Percentiles rank a stretch among this genome's conserved stretches.
These are phyloP conservation scores for Orthonevra nobilis DNA, from an alignment of 2,888 invertebrate genomes.

Conservation along the genomic window DNA sequence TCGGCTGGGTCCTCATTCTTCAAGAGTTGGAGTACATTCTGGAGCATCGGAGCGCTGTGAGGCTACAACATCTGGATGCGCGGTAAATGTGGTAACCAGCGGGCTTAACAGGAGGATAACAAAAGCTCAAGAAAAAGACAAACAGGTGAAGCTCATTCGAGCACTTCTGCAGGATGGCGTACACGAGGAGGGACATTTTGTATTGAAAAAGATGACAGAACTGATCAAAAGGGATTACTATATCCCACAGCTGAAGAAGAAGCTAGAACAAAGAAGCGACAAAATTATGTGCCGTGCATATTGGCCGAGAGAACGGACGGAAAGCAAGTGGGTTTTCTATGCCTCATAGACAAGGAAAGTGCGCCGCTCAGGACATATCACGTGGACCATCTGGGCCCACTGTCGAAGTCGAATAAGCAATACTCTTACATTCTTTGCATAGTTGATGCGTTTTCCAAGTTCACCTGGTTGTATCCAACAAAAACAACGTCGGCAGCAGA, in stretches of 20 bases:
- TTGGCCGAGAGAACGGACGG: background rate
- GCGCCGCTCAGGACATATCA: background rate
- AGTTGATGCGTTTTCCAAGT: slow-evolving; percentile 1
- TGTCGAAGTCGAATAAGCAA: background rate
- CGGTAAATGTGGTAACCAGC: background rate
- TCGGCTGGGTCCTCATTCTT: too few relatives aligned
- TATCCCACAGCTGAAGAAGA: background rate
- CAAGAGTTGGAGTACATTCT: slow-evolving; percentile 52
- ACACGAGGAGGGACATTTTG: background rate
- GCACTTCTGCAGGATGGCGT: background rate
- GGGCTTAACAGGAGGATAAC: too few relatives aligned
- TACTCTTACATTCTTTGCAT: background rate
- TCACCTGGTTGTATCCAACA: slow-evolving; percentile 9
- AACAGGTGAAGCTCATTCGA: background rate
- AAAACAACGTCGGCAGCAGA: slow-evolving; percentile 3
- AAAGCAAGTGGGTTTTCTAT: background rate
- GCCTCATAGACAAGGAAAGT: background rate
- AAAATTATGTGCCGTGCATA: background rate
- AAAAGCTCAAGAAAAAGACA: too few relatives aligned
- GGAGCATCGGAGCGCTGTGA: slow-evolving; percentile 50
- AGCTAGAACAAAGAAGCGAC: background rate
- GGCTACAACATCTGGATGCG: slow-evolving; percentile 57
- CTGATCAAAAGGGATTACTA: background rate
- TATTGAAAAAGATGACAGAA: background rate
- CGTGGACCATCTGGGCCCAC: slow-evolving; percentile 2